Base-by-base conservation (phyloP, 2,888 invertebrate genomes). In the Sphecodes monilicornis region DNA sequence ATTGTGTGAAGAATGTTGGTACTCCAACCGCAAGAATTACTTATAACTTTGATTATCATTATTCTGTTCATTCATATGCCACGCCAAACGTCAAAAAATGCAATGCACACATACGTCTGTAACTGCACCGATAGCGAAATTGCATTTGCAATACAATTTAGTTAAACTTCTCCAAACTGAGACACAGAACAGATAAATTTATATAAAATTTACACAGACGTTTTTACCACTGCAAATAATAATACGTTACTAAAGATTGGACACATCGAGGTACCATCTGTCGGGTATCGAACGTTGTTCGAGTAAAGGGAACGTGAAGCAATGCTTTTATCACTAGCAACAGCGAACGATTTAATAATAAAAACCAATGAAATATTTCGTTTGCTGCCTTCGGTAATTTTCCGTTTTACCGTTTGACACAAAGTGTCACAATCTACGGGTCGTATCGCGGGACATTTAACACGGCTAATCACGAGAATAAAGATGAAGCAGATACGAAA, bases 381-480 rank as follows among this genome's bases (percentile, higher is more conserved):
- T 13, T n/a, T 29, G 32, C 32, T 57, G 36, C 32, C 71, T 76
- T 39, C 73, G 36, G 71, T 72, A 66, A 80, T 80, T 85, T 71
- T 29, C 74, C 71, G 18, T 57, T 77, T 85, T 71, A 1, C 10
- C 10, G 70, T 86, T 80, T 76, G 78, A 86, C 88, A 66, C 32
- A 75, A 70, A 66, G 75, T 70, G 77, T 85, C 82, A 73, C 78
- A 78, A 72, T 77, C 73, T 82, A 78, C 78, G 83, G 78, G 76
- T 43, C 71, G 82, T 82, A 85, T 90, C 89, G 78, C 84, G 69
- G 81, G 29, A 75, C 80, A 70, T 90, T 89, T 80, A 84, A 75
- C 80, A 60, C 81, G 54, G 64, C 76, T 90, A 90, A 90, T 90
- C 87, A 85, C 72, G 82, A 79, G 77, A 85, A 87, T 89, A 90